phyloP scores from a whole-genome alignment of 2,797 vertebrate genomes.

The Dipus sagitta region DNA sequence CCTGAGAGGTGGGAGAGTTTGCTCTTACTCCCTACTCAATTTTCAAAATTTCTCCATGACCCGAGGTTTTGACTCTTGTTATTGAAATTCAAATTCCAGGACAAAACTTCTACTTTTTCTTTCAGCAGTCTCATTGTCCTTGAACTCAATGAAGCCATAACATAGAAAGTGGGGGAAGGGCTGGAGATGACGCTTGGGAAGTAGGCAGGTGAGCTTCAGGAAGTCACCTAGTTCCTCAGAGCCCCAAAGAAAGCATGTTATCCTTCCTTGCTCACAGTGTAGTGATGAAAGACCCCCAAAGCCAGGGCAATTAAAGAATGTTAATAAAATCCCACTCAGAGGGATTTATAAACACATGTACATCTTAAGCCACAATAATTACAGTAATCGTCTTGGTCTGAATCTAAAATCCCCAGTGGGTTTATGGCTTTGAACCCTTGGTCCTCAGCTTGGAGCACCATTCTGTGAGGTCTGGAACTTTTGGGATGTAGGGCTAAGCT shows the following conservation, averaged over 20 bases:
- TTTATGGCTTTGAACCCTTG: neutral
- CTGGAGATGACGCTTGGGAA: neutral
- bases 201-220: neutral
- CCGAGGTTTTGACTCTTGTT: neutral
- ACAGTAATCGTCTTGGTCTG: neutral
- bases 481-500: neutral
- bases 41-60: neutral
- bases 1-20: neutral
- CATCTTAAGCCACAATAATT: neutral
- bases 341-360: neutral
- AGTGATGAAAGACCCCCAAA: neutral
- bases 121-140: neutral
- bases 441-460: neutral
- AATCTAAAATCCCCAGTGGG: neutral
- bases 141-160: neutral
- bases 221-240: neutral
- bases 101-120: neutral
- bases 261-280: neutral
- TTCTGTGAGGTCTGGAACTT: neutral
- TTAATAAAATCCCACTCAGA: neutral
- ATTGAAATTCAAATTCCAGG: neutral
- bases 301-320: neutral
- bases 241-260: neutral
- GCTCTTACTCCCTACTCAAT: neutral
- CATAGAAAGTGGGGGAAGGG: neutral